phyloP scores from a whole-genome alignment of 2,888 invertebrate genomes.

The Stenolophus ochropezus region DNA sequence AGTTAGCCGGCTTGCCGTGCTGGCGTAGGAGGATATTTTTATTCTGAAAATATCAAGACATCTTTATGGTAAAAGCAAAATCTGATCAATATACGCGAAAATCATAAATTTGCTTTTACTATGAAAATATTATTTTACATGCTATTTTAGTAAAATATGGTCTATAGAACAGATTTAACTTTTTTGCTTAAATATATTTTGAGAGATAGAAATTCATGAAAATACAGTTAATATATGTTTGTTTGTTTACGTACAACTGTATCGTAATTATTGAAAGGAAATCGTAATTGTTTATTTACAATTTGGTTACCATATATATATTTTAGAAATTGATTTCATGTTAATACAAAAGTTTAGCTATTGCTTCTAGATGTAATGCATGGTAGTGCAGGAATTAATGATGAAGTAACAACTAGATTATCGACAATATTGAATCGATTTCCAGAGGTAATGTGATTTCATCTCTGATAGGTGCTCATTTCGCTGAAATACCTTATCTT shows the following conservation, averaged over 20 bases:
- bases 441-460: conserved; percentile 26
- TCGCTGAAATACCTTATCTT: conserved; percentile 18
- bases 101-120: not conserved
- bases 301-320: too few relatives aligned
- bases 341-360: not conserved
- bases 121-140: not conserved
- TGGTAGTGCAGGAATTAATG: not conserved
- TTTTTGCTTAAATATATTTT: too few relatives aligned
- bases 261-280: too few relatives aligned
- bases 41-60: conserved; percentile 9
- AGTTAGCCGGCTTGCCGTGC: not conserved
- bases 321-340: not conserved
- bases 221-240: too few relatives aligned
- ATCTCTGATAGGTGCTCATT: conserved; percentile 9
- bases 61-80: conserved; percentile 3
- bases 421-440: conserved; percentile 16
- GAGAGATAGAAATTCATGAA: too few relatives aligned
- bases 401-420: conserved; percentile 14
- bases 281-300: too few relatives aligned
- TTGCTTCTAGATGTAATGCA: not conserved
- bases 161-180: too few relatives aligned
- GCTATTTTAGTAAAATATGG: not conserved
- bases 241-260: too few relatives aligned
- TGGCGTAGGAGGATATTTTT: conserved; percentile 10
- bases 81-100: conserved; percentile 5